phyloP scores from a whole-genome alignment of 2,113 vertebrate species.

The Oreotrochilus melanogaster region DNA sequence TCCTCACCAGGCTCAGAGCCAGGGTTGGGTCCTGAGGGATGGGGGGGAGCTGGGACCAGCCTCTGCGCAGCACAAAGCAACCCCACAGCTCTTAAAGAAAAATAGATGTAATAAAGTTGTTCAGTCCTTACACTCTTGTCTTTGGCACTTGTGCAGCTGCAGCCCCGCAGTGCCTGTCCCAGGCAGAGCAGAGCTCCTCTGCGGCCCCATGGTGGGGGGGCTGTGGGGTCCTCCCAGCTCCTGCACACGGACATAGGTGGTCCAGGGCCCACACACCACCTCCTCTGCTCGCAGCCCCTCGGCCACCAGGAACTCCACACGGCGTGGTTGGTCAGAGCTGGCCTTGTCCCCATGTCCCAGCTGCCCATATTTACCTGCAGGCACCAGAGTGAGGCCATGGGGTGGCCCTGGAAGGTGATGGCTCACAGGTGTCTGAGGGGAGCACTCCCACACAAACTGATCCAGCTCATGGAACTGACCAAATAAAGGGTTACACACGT shows the following conservation, averaged over 20 bases:
- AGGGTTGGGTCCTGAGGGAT: neutral
- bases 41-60: rapidly evolving
- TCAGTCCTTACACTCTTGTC: too few relatives aligned
- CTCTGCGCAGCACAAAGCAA: neutral
- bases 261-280: conserved; percentile 91
- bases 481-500: rapidly evolving
- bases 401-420: too few relatives aligned
- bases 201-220: rapidly evolving
- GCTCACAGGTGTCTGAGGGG: too few relatives aligned
- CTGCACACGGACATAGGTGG: conserved; percentile 82
- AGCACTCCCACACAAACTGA: too few relatives aligned
- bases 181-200: neutral
- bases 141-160: too few relatives aligned
- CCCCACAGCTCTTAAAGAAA: neutral
- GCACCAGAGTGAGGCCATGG: neutral
- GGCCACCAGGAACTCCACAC: conserved; percentile 79
- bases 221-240: rapidly evolving
- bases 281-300: conserved; percentile 75
- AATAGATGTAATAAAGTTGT: neutral
- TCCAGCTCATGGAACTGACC: rapidly evolving
- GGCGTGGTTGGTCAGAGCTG: conserved; percentile 83
- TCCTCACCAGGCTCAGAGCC: too few relatives aligned
- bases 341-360: conserved; percentile 81
- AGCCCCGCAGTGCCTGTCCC: too few relatives aligned
- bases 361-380: conserved; percentile 92